These are phyloP conservation scores for Perodicticus potto DNA, from an alignment of 2,797 vertebrate species.

Conservation along the genomic window DNA sequence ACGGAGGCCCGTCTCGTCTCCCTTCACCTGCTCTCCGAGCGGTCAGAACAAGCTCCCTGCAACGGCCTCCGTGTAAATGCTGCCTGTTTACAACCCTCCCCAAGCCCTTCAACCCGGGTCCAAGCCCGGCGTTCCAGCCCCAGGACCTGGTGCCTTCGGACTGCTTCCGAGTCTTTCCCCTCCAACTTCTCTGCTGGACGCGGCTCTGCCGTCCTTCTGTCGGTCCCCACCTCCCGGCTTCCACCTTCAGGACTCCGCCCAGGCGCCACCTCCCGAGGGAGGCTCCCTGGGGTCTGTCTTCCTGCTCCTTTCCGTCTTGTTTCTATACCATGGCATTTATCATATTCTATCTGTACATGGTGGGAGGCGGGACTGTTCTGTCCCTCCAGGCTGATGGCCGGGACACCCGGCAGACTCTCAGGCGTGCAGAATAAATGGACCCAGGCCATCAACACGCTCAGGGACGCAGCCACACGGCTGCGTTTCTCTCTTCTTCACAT, in stretches of 20 bases:
- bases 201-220: background rate
- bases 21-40: background rate
- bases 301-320: background rate
- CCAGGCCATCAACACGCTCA: background rate
- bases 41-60: background rate
- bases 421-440: background rate
- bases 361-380: background rate
- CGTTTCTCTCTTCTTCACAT: background rate
- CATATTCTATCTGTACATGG: background rate
- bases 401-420: background rate
- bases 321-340: background rate
- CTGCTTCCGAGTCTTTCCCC: background rate
- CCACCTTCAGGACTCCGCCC: background rate
- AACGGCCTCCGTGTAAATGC: background rate
- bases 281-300: background rate
- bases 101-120: background rate
- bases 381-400: background rate
- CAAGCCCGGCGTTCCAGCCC: accelerated
- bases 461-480: background rate
- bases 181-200: background rate
- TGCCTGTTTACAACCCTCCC: background rate
- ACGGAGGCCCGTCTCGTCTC: background rate
- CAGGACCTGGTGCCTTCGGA: background rate
- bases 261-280: background rate
- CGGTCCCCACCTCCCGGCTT: background rate